Conservation (phyloP, 2,113 vertebrate genomes). For the Tapirus terrestris region DNA sequence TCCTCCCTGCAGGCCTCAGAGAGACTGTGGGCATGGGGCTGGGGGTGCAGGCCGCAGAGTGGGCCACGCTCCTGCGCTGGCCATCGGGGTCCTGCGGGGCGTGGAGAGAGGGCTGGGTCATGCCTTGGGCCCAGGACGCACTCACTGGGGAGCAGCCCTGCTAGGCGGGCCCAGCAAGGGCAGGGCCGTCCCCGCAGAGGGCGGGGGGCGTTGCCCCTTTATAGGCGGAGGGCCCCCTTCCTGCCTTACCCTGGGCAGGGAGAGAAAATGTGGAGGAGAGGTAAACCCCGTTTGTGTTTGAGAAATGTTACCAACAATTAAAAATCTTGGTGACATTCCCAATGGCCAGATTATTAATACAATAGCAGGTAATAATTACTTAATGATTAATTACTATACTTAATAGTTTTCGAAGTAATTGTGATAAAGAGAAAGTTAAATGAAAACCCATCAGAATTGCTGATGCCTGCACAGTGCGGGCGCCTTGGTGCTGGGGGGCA, state of each 20-base stretch:
- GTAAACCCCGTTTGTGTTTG: constrained; percentile 3
- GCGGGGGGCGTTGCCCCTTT: no score
- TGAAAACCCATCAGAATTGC: neutral
- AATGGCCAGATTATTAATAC: constrained; percentile 78
- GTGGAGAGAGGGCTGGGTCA: neutral
- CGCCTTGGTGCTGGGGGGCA: neutral
- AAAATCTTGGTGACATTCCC: constrained; percentile 70
- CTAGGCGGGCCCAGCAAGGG: no score
- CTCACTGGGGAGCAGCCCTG: no score
- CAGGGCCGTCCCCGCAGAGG: no score
- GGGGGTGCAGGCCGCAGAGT: no score
- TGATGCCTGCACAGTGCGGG: neutral
- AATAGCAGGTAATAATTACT: constrained; percentile 77
- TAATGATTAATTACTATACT: constrained; percentile 75
- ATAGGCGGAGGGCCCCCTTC: neutral
- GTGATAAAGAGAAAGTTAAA: constrained; percentile 53
- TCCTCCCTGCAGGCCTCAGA: neutral
- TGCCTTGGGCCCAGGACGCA: neutral
- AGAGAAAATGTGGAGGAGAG: neutral
- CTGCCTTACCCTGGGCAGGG: neutral
- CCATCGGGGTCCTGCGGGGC: no score
- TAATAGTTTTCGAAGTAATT: constrained; percentile 74
- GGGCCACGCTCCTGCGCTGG: no score
- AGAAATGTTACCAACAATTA: constrained; percentile 73
- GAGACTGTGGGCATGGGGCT: no score